Conservation (phyloP, 2,888 invertebrate species). For the Stenodema calcarata region DNA sequence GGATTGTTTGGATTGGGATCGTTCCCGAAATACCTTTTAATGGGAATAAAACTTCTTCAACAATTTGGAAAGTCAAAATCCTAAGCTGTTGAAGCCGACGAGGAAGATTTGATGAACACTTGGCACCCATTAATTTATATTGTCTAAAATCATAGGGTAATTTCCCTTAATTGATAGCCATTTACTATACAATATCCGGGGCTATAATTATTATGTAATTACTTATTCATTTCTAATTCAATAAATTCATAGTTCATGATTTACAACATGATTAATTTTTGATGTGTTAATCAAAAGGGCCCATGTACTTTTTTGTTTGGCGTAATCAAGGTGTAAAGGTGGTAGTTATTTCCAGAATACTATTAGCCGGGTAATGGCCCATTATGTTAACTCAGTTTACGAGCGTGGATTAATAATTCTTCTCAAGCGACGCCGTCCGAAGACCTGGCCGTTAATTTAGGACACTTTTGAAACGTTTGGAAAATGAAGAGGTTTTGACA, state of each 20-base stretch:
- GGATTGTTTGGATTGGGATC: no score
- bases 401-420: constrained; percentile 13
- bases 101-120: background rate
- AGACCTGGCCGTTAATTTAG: background rate
- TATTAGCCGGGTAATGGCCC: background rate
- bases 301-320: background rate
- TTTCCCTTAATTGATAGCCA: background rate
- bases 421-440: background rate
- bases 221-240: background rate
- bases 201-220: background rate
- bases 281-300: constrained; percentile 19
- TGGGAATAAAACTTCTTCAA: no score
- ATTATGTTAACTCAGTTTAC: constrained; percentile 19
- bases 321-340: background rate
- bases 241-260: constrained; percentile 2
- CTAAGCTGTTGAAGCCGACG: no score
- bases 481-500: background rate
- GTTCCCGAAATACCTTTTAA: no score
- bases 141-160: background rate
- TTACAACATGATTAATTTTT: constrained; percentile 23
- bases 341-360: background rate
- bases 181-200: background rate
- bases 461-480: background rate
- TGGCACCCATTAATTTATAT: background rate
- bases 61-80: no score